Evolutionary conservation across 1,140 invertebrate genomes (phyloP).

Genomic region (Lordiphosa clarofinis): DNA sequence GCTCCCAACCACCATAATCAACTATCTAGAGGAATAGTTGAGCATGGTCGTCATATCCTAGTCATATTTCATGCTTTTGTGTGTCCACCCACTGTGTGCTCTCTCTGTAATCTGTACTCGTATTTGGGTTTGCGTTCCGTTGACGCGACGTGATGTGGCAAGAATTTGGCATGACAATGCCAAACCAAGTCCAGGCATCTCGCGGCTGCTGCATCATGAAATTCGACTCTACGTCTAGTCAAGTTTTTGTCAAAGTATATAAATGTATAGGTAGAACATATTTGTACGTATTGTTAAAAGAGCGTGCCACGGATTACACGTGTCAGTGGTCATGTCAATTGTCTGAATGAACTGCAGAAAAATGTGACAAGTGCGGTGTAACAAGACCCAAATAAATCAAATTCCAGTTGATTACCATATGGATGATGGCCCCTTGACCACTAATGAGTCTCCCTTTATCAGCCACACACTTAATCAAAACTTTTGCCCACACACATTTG

Average conservation of each 20-base stretch:
- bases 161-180: constrained; percentile 60
- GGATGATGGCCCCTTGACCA: too few species aligned
- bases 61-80: constrained; percentile 69
- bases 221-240: constrained; percentile 40
- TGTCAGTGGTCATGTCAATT: constrained; percentile 72
- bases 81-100: constrained; percentile 9
- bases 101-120: constrained; percentile 33
- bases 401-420: constrained; percentile 20
- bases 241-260: constrained; percentile 10
- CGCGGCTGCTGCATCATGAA: constrained; percentile 28
- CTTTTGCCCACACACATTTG: not conserved
- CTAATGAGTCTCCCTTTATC: too few species aligned
- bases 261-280: not conserved
- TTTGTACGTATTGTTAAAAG: not conserved
- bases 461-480: constrained; percentile 1
- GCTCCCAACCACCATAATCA: constrained; percentile 33
- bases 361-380: constrained; percentile 2
- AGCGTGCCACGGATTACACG: constrained; percentile 60
- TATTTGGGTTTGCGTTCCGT: constrained; percentile 56
- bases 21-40: constrained; percentile 48
- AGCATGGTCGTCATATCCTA: constrained; percentile 44
- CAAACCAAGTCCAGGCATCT: constrained; percentile 25
- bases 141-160: constrained; percentile 63
- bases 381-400: constrained; percentile 12
- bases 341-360: constrained; percentile 49